Evolutionary conservation across 2,888 invertebrate genomes (phyloP).

Genomic region (Cantharis nigra): DNA sequence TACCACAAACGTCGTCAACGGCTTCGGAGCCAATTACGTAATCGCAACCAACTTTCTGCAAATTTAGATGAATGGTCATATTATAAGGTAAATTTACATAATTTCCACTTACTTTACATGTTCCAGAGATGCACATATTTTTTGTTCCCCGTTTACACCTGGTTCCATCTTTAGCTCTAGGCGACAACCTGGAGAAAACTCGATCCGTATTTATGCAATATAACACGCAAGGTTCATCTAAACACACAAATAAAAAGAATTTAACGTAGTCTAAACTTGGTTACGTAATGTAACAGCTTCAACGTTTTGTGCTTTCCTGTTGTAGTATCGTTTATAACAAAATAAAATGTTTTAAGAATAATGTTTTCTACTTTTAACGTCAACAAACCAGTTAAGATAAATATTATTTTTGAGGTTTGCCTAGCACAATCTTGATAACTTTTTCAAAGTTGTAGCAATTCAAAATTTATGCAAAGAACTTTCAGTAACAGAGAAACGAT

Average conservation of each 20-base stretch:
- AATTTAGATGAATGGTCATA: not conserved
- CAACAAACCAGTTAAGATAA: not conserved
- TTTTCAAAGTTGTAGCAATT: not conserved
- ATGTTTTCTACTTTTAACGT: not conserved
- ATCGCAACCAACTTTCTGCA: slow-evolving; percentile 70
- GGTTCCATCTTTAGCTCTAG: slow-evolving; percentile 67
- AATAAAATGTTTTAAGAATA: not conserved
- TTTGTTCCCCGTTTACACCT: slow-evolving; percentile 64
- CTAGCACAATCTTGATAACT: not conserved
- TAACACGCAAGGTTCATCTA: slow-evolving; percentile 63
- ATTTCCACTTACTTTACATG: slow-evolving; percentile 61
- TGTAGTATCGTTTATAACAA: no score
- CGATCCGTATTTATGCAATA: slow-evolving; percentile 65
- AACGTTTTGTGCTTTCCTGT: not conserved
- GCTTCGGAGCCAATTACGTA: slow-evolving; percentile 67
- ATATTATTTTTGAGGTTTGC: not conserved
- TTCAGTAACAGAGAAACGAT: not conserved
- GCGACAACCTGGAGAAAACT: slow-evolving; percentile 63
- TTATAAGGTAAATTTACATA: not conserved
- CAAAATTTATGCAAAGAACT: not conserved
- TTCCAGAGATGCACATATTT: slow-evolving; percentile 68
- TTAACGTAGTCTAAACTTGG: not conserved
- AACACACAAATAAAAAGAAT: not conserved
- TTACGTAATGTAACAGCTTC: not conserved
- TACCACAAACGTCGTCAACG: slow-evolving; percentile 68